Evolutionary conservation across 2,888 invertebrate genomes (phyloP), one percentile per base, ranked within the genome.

Genomic region (Apodemia hepburni): DNA sequence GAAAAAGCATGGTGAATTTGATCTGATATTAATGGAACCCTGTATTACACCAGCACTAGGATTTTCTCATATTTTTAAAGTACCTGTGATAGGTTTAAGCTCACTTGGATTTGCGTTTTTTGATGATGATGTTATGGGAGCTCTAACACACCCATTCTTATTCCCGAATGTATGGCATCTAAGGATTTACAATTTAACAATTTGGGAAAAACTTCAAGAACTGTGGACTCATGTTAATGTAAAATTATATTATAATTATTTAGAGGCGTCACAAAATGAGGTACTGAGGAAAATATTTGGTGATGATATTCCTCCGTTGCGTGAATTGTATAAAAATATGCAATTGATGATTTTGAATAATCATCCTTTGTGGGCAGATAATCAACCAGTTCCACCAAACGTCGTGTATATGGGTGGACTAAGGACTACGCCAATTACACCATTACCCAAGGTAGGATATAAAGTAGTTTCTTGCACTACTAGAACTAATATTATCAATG

Each of bases 321-420:
- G 49, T 6, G 73, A 77, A 17, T 64, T 78, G 18, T 64, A 67
- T n/a, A 70, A 73, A 5, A 80, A 81, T 63, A 71, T 85, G 0
- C 78, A 77, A 47, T 72, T 81, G 74, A 12, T 76, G 9, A 80
- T 90, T 61, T 64, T 85, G 8, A 91, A 91, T 68, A 71, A 77
- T 0, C 80, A 87, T 73, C 79, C 81, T 0, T 63, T 83, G 17
- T 80, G 81, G 71, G 75, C 75, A 58, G 71, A 71, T 6, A 78
- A 78, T 54, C 71, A 74, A 12, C 91, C 92, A 0, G 71, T 84
- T 0, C 80, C 88, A 12, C 83, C 88, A 0, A 75, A 75, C 63
- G 74, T 86, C 2, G 64, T 91, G 2, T 81, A 79, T 64, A 80
- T 89, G 63, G 85, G 87, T 61, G 88, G 89, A 12, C 66, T 85